Evolutionary conservation across 2,888 invertebrate genomes (phyloP).

Genomic region (Ormia ochracea): DNA sequence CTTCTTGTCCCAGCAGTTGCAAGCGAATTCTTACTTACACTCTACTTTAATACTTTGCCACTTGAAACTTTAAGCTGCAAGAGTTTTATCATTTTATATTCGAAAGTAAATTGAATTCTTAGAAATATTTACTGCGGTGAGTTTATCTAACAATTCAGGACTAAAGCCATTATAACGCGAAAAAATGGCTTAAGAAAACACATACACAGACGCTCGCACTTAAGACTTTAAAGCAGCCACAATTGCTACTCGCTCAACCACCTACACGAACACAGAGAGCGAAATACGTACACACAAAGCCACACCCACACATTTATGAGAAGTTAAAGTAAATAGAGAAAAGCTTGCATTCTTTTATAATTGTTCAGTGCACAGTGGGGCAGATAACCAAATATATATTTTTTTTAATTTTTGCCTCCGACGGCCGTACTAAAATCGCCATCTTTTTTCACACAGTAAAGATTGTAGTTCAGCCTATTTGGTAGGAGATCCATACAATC

Average conservation of each 20-base stretch:
- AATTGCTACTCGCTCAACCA: background rate
- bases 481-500: too few species aligned
- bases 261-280: background rate
- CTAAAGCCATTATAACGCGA: conserved; percentile 45
- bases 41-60: conserved; percentile 14
- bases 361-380: background rate
- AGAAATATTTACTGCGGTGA: conserved; percentile 50
- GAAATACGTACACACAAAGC: background rate
- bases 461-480: too few species aligned
- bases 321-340: conserved; percentile 4
- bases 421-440: too few species aligned
- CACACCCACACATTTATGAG: conserved; percentile 38
- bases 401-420: too few species aligned
- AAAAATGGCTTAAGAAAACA: conserved; percentile 40
- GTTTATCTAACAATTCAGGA: conserved; percentile 48
- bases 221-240: conserved; percentile 29
- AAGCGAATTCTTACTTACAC: conserved; percentile 14
- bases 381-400: background rate
- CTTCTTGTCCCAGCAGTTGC: background rate
- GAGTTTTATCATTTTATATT: conserved; percentile 42
- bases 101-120: conserved; percentile 52
- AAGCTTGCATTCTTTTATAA: conserved; percentile 6
- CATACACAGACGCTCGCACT: too few species aligned
- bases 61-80: conserved; percentile 35
- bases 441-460: too few species aligned